A percentile compares a stretch with the other conserved stretches of the same genome.
These are phyloP conservation scores for Oncorhynchus mykiss DNA, from an alignment of 2,113 vertebrate genomes.

Conservation along the genomic window DNA sequence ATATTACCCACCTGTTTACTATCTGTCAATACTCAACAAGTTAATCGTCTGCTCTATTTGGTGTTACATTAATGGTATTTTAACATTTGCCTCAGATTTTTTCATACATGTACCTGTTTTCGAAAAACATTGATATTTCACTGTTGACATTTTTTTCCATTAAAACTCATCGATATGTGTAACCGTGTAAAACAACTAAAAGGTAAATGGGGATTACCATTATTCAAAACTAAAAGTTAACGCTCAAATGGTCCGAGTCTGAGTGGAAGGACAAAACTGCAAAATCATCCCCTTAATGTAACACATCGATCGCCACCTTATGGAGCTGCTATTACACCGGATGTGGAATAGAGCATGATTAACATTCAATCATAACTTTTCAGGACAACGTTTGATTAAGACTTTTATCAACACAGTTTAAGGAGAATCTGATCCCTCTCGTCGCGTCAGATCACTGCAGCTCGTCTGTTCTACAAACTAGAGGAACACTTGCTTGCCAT, in stretches of 20 bases:
- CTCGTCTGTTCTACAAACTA: not conserved
- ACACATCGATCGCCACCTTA: conserved; percentile 72
- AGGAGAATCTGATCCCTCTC: conserved; percentile 64
- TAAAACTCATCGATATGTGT: conserved; percentile 22
- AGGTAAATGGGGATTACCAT: conserved; percentile 75
- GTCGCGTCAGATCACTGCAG: conserved; percentile 46
- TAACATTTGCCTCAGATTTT: conserved; percentile 28
- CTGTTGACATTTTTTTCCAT: conserved; percentile 53
- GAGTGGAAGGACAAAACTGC: conserved; percentile 74
- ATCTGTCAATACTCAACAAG: too few species aligned
- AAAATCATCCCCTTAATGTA: conserved; percentile 71
- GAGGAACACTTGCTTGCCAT: conserved; percentile 73
- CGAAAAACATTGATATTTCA: conserved; percentile 44
- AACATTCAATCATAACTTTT: conserved; percentile 78
- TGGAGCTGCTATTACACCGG: conserved; percentile 69
- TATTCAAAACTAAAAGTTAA: conserved; percentile 74
- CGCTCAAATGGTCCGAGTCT: conserved; percentile 75
- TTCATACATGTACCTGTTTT: conserved; percentile 34
- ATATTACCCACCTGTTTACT: too few species aligned
- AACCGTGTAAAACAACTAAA: conserved; percentile 61
- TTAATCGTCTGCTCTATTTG: too few species aligned
- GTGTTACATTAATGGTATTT: not conserved
- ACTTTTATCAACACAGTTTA: conserved; percentile 77
- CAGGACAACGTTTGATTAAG: conserved; percentile 76
- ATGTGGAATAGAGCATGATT: conserved; percentile 76